Evolutionary conservation across 2,797 vertebrate species (phyloP).

Genomic region (Buceros bicornis): DNA sequence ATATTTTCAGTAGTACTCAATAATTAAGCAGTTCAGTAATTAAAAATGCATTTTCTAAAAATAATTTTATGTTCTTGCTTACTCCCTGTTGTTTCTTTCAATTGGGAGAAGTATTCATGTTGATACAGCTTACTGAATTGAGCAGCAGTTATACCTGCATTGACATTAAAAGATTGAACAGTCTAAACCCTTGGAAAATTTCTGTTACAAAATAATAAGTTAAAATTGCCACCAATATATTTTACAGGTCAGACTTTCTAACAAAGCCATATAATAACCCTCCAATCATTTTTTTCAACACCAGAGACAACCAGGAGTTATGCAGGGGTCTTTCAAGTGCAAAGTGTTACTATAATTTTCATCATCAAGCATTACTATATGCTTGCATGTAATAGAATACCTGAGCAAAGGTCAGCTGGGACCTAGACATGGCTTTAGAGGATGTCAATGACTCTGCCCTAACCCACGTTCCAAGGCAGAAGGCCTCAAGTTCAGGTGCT

Average conservation of each 20-base stretch:
- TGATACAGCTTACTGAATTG: slow-evolving; percentile 28
- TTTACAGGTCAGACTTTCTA: background rate
- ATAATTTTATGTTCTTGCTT: slow-evolving; percentile 79
- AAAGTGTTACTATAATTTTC: background rate
- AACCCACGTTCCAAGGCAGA: background rate
- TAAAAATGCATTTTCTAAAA: slow-evolving; percentile 85
- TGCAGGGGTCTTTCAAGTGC: background rate
- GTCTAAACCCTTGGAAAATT: background rate
- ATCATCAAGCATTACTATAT: background rate
- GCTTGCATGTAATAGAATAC: background rate
- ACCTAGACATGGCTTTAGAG: background rate
- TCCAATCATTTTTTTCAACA: background rate
- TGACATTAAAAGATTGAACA: background rate
- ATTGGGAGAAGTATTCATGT: slow-evolving; percentile 45
- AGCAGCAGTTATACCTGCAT: background rate
- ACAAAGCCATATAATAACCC: background rate
- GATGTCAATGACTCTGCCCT: background rate
- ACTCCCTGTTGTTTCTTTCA: slow-evolving; percentile 73
- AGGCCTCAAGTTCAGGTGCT: background rate
- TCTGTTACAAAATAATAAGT: background rate
- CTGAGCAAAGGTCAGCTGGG: background rate
- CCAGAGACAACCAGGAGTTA: background rate
- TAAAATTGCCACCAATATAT: background rate
- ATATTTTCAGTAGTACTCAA: slow-evolving; percentile 80
- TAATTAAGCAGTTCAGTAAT: slow-evolving; percentile 87